Percentiles rank a stretch among this genome's conserved stretches.
Conservation (phyloP, 2,797 vertebrate genomes). For the Sebastes nivosus region DNA sequence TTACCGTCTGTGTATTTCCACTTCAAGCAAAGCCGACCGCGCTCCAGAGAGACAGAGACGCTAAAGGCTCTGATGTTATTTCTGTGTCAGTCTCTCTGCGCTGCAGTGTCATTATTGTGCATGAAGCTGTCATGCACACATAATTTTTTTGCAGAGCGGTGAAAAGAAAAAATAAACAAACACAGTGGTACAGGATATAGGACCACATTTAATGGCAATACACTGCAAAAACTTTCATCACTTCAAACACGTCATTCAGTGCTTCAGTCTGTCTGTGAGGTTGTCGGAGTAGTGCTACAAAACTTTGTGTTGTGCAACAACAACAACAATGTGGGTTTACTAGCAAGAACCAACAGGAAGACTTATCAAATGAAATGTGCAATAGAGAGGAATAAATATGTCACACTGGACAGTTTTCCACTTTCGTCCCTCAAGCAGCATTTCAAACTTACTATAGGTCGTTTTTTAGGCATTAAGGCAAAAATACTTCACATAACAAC, state of each 20-base stretch:
- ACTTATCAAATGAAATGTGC: constrained; percentile 16
- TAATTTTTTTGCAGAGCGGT: background rate
- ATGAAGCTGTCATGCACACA: constrained; percentile 1
- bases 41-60: constrained; percentile 20
- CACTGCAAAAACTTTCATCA: constrained; percentile 59
- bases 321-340: constrained; percentile 18
- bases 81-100: constrained; percentile 36
- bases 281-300: constrained; percentile 11
- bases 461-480: constrained; percentile 28
- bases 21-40: constrained; percentile 30
- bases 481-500: constrained; percentile 2
- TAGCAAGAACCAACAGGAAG: constrained; percentile 14
- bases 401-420: background rate
- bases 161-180: too few relatives aligned
- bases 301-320: constrained; percentile 29
- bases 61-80: constrained; percentile 52
- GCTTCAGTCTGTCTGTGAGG: constrained; percentile 27
- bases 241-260: constrained; percentile 58
- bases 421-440: constrained; percentile 3
- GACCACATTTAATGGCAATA: constrained; percentile 62
- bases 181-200: background rate
- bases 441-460: background rate
- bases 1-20: constrained; percentile 64
- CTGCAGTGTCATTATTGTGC: constrained; percentile 23
- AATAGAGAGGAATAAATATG: constrained; percentile 11